Evolutionary conservation across 2,888 invertebrate genomes (phyloP), one percentile per base, ranked within the genome.

Genomic region (Melanotus villosus): DNA sequence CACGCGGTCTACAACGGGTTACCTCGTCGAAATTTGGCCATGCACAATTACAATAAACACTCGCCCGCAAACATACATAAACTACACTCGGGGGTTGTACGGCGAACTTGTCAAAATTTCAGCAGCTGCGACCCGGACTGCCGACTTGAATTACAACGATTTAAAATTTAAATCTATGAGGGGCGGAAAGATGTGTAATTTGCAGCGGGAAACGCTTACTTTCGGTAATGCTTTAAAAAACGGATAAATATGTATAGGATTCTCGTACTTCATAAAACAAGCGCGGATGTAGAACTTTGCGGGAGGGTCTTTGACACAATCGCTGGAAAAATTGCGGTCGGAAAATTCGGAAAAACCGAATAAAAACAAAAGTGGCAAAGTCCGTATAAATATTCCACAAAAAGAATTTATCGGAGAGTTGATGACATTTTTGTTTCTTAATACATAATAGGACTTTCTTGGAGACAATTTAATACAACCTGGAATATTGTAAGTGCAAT

Each of bases 1-100:
- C 70, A 70, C 65, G 62, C 70, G 70, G 65, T 70, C 66, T 69
- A 34, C 57, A 52, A 32, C 26, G 56, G 36, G 19, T 16, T 21
- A 57, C 57, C 45, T 47, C 50, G 63, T 63, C 18, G 57, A 47
- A 57, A 41, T 54, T 34, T 56, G 43, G 41, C 14, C 23, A 56
- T 43, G 23, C 45, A 57, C 65, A 43, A 54, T 50, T 64, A 64
- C 64, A 41, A 56, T 64, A 64, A 64, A 64, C 26, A 41, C 52
- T 52, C 32, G 9, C 9, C 52, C 50, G 43, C 43, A 43, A 47
- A 47, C 47, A 12, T 4, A 7, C 26, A 23, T 47, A 21, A 47
- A 23, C 21, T 47, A 47, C 23, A n/a, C 19, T n/a, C 21, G 18
- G 43, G 43, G 1, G 18, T 5, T 19, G 10, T 43, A 18, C 47